Evolutionary conservation across 2,888 invertebrate species (phyloP).

Genomic region (Ormyrus thymus): DNA sequence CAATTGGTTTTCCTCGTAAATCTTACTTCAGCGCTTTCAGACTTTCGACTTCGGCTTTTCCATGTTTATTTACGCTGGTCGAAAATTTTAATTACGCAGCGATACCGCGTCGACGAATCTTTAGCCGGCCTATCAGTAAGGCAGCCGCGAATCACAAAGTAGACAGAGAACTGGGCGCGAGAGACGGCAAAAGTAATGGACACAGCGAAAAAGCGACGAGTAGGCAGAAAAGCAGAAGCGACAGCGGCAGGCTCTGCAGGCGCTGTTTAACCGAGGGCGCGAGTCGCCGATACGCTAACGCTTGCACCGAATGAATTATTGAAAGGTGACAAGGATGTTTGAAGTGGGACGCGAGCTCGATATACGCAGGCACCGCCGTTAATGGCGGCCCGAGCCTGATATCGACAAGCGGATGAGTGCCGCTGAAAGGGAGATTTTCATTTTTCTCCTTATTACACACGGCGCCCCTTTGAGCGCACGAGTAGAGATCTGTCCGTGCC

Average conservation of each 20-base stretch:
- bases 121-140: too few relatives aligned
- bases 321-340: conserved; percentile 42
- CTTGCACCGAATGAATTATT: conserved; percentile 40
- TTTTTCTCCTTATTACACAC: conserved; percentile 16
- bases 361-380: conserved; percentile 54
- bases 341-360: conserved; percentile 34
- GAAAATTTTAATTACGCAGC: too few relatives aligned
- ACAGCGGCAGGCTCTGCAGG: neutral
- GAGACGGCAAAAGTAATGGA: neutral
- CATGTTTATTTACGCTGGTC: too few relatives aligned
- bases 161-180: too few relatives aligned
- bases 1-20: too few relatives aligned
- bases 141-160: too few relatives aligned
- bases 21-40: too few relatives aligned
- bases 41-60: too few relatives aligned
- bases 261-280: conserved; percentile 37
- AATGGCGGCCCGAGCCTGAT: conserved; percentile 61
- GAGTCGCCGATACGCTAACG: conserved; percentile 28
- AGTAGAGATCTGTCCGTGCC: neutral
- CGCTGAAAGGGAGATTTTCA: conserved; percentile 51
- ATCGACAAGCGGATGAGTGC: conserved; percentile 62
- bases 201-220: neutral
- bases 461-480: neutral
- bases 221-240: neutral
- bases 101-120: too few relatives aligned